phyloP scores from a whole-genome alignment of 2,113 vertebrate species.

The Oncorhynchus keta region DNA sequence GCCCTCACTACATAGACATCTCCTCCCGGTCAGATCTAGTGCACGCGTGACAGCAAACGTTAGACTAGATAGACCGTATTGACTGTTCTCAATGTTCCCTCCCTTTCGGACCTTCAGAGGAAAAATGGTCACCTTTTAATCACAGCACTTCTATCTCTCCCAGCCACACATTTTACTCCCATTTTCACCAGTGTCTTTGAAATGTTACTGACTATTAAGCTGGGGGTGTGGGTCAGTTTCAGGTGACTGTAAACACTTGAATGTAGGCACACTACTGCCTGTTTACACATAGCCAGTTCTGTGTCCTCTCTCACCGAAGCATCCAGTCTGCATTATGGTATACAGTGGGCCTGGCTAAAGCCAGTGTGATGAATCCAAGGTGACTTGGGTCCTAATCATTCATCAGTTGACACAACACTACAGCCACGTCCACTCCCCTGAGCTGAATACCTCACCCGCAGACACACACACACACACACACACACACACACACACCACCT shows the following conservation, averaged over 20 bases:
- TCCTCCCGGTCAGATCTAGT: too few relatives aligned
- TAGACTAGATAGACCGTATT: too few relatives aligned
- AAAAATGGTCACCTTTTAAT: too few relatives aligned
- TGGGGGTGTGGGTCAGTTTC: not conserved
- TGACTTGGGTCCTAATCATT: conserved; percentile 45
- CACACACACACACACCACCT: not conserved
- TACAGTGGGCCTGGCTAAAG: not conserved
- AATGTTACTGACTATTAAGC: not conserved
- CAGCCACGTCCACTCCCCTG: not conserved
- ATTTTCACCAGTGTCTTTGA: too few relatives aligned
- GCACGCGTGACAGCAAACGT: too few relatives aligned
- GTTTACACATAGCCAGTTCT: conserved; percentile 54
- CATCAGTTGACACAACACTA: conserved; percentile 59
- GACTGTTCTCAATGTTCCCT: too few relatives aligned
- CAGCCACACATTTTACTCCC: too few relatives aligned
- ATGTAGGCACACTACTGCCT: not conserved
- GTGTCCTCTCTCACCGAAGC: conserved; percentile 17
- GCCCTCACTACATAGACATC: too few relatives aligned
- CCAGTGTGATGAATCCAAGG: conserved; percentile 38
- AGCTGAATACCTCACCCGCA: not conserved
- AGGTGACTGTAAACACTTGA: not conserved
- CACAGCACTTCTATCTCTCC: too few relatives aligned
- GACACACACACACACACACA: too few relatives aligned
- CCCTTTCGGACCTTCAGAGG: too few relatives aligned
- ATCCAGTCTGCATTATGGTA: conserved; percentile 25